Base-by-base conservation (phyloP, 2,797 vertebrate genomes). In the Sebastes diaconus region DNA sequence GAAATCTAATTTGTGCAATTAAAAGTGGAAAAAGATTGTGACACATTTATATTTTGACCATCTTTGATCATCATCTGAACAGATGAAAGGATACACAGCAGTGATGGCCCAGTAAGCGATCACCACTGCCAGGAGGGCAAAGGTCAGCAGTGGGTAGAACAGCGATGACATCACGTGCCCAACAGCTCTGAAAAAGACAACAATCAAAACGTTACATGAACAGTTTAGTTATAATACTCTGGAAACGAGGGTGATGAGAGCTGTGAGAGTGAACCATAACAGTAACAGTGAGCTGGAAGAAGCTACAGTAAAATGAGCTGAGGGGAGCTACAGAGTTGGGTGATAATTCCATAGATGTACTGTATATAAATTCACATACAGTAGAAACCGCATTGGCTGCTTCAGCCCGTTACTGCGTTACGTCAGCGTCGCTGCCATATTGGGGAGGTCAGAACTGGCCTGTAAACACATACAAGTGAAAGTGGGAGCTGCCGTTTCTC, bases 71-170 rank as follows among this genome's bases (percentile, higher is more conserved):
- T 11, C 5, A 61, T 57, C 29, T 55, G 18, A 25, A 78, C 50
- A 36, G 46, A 16, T 63, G 20, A 34, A 92, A 93, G 95, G 98
- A 99, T 99, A 99, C 98, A 99, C 97, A 0, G 98, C 97, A 0
- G 97, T 99, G 93, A 97, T 94, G 74, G 97, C 97, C 98, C 98
- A 99, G 92, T 99, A 99, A 6, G 97, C 97, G 2, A 99, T 98
- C 81, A 97, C 97, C 81, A 99, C 94, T 16, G 97, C 96, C 59
- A 99, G 81, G 39, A 99, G 94, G 87, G 94, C 89, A 89, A 99
- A 99, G 20, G 98, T 99, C 93, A 97, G 94, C 77, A 99, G 84
- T 0, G 98, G 98, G 93, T 97, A 99, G 24, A 98, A 93, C 87
- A 99, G 81, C 0, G 98, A 96, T 0, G 93, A 97, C 97, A 98